Conservation (phyloP, 2,888 invertebrate genomes). For the Scaptomyza polygonia region DNA sequence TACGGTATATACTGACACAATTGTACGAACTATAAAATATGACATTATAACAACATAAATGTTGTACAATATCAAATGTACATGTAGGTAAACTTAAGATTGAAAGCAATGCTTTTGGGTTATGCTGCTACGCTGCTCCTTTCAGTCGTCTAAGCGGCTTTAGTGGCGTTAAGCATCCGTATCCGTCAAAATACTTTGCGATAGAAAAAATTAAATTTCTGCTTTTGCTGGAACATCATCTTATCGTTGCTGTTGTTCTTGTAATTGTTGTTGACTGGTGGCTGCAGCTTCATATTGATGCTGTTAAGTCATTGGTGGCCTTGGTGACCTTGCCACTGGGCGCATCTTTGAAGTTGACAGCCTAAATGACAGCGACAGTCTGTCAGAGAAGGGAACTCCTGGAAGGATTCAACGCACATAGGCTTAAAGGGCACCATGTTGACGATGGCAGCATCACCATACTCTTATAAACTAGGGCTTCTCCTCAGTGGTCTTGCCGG, state of each 20-base stretch:
- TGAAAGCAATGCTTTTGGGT: conserved; percentile 57
- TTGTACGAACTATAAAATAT: conserved; percentile 68
- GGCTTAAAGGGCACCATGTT: conserved; percentile 98
- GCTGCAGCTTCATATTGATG: conserved; percentile 45
- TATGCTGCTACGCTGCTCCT: conserved; percentile 32
- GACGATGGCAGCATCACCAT: conserved; percentile 98
- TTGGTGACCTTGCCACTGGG: conserved; percentile 98
- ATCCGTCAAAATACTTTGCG: conserved; percentile 96
- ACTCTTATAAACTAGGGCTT: conserved; percentile 98
- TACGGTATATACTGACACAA: conserved; percentile 63
- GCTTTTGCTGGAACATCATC: conserved; percentile 83
- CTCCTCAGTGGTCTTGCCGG: conserved; percentile 96
- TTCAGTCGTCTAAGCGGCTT: conserved; percentile 66
- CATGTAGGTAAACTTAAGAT: conserved; percentile 69
- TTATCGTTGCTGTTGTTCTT: conserved; percentile 75
- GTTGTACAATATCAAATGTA: conserved; percentile 48
- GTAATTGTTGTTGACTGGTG: conserved; percentile 46
- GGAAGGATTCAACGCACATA: conserved; percentile 99
- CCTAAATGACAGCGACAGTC: conserved; percentile 99
- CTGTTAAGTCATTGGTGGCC: conserved; percentile 93
- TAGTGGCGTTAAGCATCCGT: conserved; percentile 83
- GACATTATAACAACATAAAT: conserved; percentile 54
- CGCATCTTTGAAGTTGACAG: conserved; percentile 95
- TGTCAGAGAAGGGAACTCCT: conserved; percentile 99
- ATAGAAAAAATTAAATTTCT: conserved; percentile 90